Percentiles rank a stretch among this genome's conserved stretches.
These are phyloP conservation scores for Sardinella longiceps DNA, from an alignment of 2,797 vertebrate genomes.

Conservation along the genomic window DNA sequence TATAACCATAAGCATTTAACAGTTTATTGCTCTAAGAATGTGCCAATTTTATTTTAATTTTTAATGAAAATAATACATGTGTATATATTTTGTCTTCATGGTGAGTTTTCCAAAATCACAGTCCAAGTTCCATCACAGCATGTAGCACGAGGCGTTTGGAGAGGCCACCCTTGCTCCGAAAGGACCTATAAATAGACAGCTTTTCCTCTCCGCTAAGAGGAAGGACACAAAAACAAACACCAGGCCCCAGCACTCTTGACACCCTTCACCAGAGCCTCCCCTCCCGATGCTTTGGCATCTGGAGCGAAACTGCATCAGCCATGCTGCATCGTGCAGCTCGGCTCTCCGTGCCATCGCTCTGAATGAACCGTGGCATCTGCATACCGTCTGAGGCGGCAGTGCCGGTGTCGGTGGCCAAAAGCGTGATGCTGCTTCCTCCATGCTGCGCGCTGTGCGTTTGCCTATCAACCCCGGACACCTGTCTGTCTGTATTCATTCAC, in stretches of 20 bases:
- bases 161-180: neutral
- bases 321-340: neutral
- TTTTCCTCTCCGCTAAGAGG: neutral
- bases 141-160: neutral
- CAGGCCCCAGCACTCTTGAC: too few relatives aligned
- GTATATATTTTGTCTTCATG: neutral
- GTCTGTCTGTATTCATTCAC: neutral
- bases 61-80: too few relatives aligned
- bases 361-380: neutral
- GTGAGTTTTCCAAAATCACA: neutral
- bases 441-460: neutral
- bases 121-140: neutral
- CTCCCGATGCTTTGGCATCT: neutral
- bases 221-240: neutral
- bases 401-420: neutral
- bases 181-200: neutral
- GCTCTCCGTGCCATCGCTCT: neutral
- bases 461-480: constrained; percentile 14
- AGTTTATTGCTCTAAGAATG: too few relatives aligned
- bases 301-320: neutral
- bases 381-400: neutral
- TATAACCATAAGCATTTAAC: too few relatives aligned
- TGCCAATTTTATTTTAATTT: neutral
- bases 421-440: neutral
- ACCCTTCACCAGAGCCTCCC: neutral